Conservation (phyloP, 2,113 vertebrate species). For the Drymodes brunneopygia region DNA sequence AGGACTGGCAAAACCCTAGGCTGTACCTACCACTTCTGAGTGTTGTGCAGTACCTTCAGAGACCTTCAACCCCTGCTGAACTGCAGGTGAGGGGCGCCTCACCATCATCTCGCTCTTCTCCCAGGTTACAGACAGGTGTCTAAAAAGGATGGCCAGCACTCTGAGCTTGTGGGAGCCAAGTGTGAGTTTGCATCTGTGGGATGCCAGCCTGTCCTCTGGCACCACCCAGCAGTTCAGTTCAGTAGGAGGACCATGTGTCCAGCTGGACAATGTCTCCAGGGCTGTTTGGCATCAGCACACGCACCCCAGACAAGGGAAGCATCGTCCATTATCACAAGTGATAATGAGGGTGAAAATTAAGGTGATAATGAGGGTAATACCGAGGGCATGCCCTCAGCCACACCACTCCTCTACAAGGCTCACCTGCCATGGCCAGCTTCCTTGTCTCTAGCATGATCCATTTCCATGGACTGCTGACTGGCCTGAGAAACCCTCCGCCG, state of each 20-base stretch:
- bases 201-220: not conserved
- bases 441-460: accelerated
- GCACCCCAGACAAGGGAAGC: not conserved
- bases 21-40: not conserved
- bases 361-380: too few relatives aligned
- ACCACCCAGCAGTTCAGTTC: not conserved
- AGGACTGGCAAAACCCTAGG: not conserved
- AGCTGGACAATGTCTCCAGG: not conserved
- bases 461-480: not conserved
- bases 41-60: accelerated
- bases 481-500: not conserved
- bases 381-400: not conserved
- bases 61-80: not conserved
- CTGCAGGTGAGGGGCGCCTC: not conserved
- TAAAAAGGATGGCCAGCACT: not conserved
- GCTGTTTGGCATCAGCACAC: not conserved
- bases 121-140: not conserved
- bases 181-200: not conserved
- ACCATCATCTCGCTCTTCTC: not conserved
- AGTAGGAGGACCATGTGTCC: accelerated
- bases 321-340: not conserved
- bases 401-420: not conserved
- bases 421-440: not conserved
- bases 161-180: not conserved
- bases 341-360: not conserved